Percentiles rank a stretch among this genome's conserved stretches.
phyloP scores from a whole-genome alignment of 2,888 invertebrate species.

The Philhelius pedissequus region DNA sequence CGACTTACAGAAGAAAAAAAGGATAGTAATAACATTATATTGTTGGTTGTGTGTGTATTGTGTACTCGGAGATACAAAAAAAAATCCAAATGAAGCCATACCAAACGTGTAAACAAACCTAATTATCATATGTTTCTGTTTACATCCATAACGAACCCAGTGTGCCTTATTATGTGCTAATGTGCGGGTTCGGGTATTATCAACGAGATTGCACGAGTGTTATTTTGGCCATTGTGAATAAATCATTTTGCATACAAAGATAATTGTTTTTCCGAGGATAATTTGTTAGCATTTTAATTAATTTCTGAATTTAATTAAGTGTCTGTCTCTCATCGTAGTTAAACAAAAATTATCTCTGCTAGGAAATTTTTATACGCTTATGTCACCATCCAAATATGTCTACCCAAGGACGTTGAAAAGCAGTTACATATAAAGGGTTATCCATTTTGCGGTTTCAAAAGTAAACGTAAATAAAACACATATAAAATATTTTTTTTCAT shows the following conservation, averaged over 20 bases:
- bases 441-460: too few relatives aligned
- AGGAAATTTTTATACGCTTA: neutral
- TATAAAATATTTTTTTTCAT: too few relatives aligned
- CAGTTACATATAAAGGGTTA: neutral
- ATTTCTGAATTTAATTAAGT: constrained; percentile 58
- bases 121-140: constrained; percentile 50
- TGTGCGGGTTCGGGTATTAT: neutral
- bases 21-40: neutral
- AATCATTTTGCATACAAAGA: neutral
- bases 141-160: neutral
- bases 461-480: too few relatives aligned
- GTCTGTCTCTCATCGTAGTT: neutral
- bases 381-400: neutral
- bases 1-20: neutral
- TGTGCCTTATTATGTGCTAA: neutral
- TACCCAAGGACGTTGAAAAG: neutral
- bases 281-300: constrained; percentile 48
- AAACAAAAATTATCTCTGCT: neutral
- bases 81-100: constrained; percentile 37
- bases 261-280: constrained; percentile 38
- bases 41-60: neutral
- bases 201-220: constrained; percentile 19
- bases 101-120: constrained; percentile 45
- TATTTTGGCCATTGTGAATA: constrained; percentile 1
- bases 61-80: neutral